Evolutionary conservation across 1,140 invertebrate genomes (phyloP).

Genomic region (Leptinotarsa defecta): DNA sequence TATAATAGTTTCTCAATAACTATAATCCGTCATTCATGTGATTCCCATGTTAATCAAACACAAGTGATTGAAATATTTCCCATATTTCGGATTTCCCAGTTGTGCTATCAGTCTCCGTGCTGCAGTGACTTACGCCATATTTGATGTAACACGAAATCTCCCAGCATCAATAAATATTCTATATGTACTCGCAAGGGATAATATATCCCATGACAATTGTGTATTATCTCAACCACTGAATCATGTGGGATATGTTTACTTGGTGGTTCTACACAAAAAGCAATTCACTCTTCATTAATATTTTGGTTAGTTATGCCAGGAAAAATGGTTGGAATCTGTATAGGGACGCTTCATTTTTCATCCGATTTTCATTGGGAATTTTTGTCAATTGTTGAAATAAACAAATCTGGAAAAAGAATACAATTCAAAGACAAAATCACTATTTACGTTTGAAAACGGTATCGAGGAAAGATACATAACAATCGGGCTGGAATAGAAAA

Average conservation of each 20-base stretch:
- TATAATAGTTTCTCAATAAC: too few species aligned
- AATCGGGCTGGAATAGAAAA: too few species aligned
- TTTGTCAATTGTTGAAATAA: too few species aligned
- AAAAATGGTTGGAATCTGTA: too few species aligned
- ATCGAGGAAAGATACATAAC: too few species aligned
- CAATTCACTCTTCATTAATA: constrained; percentile 6
- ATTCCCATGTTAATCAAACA: neutral
- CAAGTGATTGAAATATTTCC: neutral
- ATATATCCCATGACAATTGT: neutral
- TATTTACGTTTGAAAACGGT: too few species aligned
- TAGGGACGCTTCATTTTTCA: too few species aligned
- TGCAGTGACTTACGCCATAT: neutral
- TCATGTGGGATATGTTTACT: neutral
- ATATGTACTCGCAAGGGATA: neutral
- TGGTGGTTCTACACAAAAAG: neutral
- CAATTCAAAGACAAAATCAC: too few species aligned
- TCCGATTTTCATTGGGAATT: too few species aligned
- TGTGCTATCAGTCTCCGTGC: neutral
- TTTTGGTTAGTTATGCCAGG: neutral
- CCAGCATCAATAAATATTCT: neutral
- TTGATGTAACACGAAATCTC: neutral
- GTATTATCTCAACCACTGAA: neutral
- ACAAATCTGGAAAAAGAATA: too few species aligned
- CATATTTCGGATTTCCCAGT: neutral
- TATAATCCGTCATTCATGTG: neutral